Evolutionary conservation across 2,888 invertebrate genomes (phyloP).

Genomic region (Epirrhoe tristata): DNA sequence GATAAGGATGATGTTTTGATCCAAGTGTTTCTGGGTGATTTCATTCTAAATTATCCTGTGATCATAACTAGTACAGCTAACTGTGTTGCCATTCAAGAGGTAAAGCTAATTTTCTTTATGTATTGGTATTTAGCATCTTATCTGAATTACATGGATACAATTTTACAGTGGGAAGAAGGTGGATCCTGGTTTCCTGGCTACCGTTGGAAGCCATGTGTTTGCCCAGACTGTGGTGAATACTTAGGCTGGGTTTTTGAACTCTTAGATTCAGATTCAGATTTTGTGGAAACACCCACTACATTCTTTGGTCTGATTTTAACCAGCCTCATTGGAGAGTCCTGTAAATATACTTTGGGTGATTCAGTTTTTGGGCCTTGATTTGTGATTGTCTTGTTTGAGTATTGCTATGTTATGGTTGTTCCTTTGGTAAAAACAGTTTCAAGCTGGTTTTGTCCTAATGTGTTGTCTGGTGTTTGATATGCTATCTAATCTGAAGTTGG

Average conservation of each 20-base stretch:
- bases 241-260: constrained; percentile 86
- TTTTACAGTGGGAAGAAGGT: constrained; percentile 80
- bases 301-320: constrained; percentile 66
- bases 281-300: constrained; percentile 44
- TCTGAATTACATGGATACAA: not conserved
- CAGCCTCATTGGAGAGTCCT: constrained; percentile 63
- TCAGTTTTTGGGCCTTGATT: constrained; percentile 42
- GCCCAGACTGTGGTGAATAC: constrained; percentile 83
- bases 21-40: constrained; percentile 59
- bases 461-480: constrained; percentile 27
- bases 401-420: constrained; percentile 14
- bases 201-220: constrained; percentile 84
- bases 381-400: constrained; percentile 36
- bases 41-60: constrained; percentile 59
- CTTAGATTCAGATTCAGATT: constrained; percentile 42
- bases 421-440: not conserved
- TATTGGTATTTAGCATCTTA: not conserved
- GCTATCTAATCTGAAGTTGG: constrained; percentile 15
- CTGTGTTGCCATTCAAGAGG: constrained; percentile 64
- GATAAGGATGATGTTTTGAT: constrained; percentile 58
- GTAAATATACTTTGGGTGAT: constrained; percentile 61
- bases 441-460: constrained; percentile 12
- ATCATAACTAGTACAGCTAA: constrained; percentile 57
- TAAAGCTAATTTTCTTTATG: constrained; percentile 45
- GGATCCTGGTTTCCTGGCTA: constrained; percentile 87